Evolutionary conservation across 2,888 invertebrate genomes (phyloP), one percentile per base, ranked within the genome.

Genomic region (Dynastes hyllus): DNA sequence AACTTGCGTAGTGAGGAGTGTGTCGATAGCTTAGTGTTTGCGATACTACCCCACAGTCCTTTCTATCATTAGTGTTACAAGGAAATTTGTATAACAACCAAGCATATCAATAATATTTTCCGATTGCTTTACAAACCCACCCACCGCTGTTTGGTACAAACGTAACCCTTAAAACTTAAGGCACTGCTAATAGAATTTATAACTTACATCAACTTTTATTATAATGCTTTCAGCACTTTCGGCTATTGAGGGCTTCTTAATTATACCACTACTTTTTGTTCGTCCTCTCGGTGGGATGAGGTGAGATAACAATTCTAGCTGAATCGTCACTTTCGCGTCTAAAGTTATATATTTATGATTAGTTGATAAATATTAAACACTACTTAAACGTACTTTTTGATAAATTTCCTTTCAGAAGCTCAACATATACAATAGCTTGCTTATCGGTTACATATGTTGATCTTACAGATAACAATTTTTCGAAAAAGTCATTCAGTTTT

Each of bases 221-320:
- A 58, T 58, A 9, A 58, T 58, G 58, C 58, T 58, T 58, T 58
- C 51, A 13, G 11, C 9, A n/a, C 51, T 13, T 51, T 51, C 58
- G 2, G 22, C 22, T 13, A 58, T 58, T 13, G 58, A 58, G n/a
- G 58, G 58, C 16, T 58, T 58, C 58, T 16, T 16, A 58, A 16
- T 13, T 9, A n/a, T 16, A 4, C 16, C 22, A 16, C 58, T 16
- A 16, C 58, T 8, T 9, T 16, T 13, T 16, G 58, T 58, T 13
- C 58, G 58, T 16, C 58, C 58, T 27, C 58, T 13, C 2, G 58
- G 58, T 16, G 58, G 58, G 0, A 58, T 16, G 16, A 58, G 22
- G 9, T 58, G 22, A 1, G 58, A 13, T 27, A 58, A 16, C n/a
- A 58, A 16, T 58, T 58, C 22, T 5, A 58, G 22, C 58, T 58